Conservation (phyloP, 2,113 vertebrate genomes). For the Pygoscelis adeliae region DNA sequence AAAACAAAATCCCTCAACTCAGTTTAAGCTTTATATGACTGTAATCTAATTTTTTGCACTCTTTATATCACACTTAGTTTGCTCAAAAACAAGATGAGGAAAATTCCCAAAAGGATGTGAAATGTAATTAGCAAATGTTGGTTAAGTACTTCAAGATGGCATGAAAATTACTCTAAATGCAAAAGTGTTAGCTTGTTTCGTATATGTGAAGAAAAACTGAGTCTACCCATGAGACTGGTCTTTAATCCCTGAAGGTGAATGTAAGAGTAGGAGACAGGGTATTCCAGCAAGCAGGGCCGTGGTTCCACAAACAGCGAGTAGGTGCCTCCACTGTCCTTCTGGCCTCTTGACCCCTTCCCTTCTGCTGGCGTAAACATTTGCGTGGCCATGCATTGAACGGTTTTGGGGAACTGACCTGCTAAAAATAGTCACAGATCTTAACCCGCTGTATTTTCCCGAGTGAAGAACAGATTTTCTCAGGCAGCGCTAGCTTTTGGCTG, state of each 20-base stretch:
- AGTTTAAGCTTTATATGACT: not conserved
- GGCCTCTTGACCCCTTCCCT: not conserved
- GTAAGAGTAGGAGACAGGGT: not conserved
- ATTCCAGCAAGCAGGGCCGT: not conserved
- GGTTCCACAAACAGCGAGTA: not conserved
- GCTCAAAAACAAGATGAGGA: slow-evolving; percentile 39
- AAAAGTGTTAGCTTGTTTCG: not conserved
- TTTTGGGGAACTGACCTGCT: slow-evolving; percentile 12
- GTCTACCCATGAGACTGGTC: not conserved
- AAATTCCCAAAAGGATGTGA: slow-evolving; percentile 43
- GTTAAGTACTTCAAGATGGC: slow-evolving; percentile 47
- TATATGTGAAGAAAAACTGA: not conserved
- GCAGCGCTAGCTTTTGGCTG: not conserved
- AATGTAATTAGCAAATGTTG: slow-evolving; percentile 58
- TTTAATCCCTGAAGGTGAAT: not conserved
- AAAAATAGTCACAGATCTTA: slow-evolving; percentile 19
- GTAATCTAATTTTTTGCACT: slow-evolving; percentile 2
- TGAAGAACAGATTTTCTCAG: not conserved
- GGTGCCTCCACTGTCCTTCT: not conserved
- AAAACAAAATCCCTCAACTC: slow-evolving; percentile 16
- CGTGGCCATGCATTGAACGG: rapidly evolving
- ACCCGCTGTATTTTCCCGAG: not conserved
- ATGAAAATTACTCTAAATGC: not conserved
- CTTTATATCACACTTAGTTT: not conserved
- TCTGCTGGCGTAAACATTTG: not conserved